A percentile compares a stretch with the other conserved stretches of the same genome.
Conservation (phyloP, 2,888 invertebrate genomes). For the Bimastos eiseni region DNA sequence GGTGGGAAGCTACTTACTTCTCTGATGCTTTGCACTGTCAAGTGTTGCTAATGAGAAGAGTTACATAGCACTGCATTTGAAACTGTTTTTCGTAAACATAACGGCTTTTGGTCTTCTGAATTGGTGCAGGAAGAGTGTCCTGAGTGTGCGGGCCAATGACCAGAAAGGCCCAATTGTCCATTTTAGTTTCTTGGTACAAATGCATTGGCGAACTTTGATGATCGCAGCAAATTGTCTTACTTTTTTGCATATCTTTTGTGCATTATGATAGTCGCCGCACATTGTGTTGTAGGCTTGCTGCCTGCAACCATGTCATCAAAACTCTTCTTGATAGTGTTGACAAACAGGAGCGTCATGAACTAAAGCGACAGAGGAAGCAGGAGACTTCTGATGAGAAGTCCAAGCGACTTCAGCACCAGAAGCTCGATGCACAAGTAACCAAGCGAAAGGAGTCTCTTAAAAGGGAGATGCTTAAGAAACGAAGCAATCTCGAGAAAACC, state of each 20-base stretch:
- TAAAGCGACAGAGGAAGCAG: constrained; percentile 47
- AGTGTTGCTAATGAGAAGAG: too few species aligned
- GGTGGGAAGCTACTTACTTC: too few species aligned
- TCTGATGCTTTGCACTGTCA: too few species aligned
- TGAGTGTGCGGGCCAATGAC: too few species aligned
- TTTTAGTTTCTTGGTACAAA: too few species aligned
- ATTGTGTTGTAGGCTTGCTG: constrained; percentile 49
- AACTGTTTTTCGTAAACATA: too few species aligned
- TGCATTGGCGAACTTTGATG: too few species aligned
- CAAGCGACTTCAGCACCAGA: constrained; percentile 66
- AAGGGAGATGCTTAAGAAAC: constrained; percentile 87
- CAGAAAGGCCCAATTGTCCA: too few species aligned
- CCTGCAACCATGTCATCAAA: constrained; percentile 58
- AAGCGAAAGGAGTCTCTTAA: constrained; percentile 89
- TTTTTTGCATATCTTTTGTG: not conserved
- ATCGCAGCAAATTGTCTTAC: not conserved
- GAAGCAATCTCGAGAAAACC: constrained; percentile 72
- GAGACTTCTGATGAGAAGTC: constrained; percentile 64
- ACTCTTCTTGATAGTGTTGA: constrained; percentile 60
- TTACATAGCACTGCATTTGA: too few species aligned
- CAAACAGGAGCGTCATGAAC: constrained; percentile 57
- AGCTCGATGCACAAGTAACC: constrained; percentile 76
- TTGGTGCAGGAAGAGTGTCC: too few species aligned
- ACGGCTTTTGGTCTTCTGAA: too few species aligned
- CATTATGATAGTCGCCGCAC: not conserved